Evolutionary conservation across 2,888 invertebrate species (phyloP).

Genomic region (Masnerella sp.): DNA sequence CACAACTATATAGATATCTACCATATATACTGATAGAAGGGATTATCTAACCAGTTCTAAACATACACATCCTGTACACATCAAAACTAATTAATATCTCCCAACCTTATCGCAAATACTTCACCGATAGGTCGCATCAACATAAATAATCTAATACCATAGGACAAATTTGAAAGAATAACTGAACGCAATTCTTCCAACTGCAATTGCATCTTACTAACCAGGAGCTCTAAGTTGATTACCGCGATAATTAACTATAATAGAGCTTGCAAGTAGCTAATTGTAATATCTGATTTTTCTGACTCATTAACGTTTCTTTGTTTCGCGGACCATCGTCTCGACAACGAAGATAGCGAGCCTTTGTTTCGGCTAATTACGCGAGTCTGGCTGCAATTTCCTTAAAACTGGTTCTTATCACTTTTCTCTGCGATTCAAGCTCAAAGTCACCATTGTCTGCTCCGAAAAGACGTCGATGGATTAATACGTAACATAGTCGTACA

Average conservation of each 20-base stretch:
- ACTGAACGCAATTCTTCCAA: neutral
- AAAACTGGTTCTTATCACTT: slow-evolving; percentile 37
- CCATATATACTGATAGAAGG: too few relatives aligned
- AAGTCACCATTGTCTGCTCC: slow-evolving; percentile 39
- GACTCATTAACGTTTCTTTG: slow-evolving; percentile 53
- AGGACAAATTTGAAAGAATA: too few relatives aligned
- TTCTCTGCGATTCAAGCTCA: slow-evolving; percentile 22
- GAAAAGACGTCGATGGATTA: slow-evolving; percentile 24
- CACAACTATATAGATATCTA: too few relatives aligned
- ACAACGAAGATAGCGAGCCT: slow-evolving; percentile 55
- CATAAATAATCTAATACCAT: too few relatives aligned
- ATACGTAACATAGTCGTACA: slow-evolving; percentile 15
- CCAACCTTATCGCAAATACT: too few relatives aligned
- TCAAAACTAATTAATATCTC: too few relatives aligned
- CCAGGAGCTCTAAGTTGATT: slow-evolving; percentile 21
- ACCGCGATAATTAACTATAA: slow-evolving; percentile 36
- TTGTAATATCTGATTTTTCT: slow-evolving; percentile 51
- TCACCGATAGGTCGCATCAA: too few relatives aligned
- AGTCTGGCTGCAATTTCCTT: slow-evolving; percentile 32
- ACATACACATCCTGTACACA: too few relatives aligned
- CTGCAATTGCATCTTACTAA: slow-evolving; percentile 1
- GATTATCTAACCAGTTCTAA: too few relatives aligned
- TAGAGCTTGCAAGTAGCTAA: slow-evolving; percentile 31
- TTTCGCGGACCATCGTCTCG: slow-evolving; percentile 38
- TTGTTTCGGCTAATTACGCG: slow-evolving; percentile 64